Base-by-base conservation (phyloP, 2,888 invertebrate species). In the Euclidia mi region DNA sequence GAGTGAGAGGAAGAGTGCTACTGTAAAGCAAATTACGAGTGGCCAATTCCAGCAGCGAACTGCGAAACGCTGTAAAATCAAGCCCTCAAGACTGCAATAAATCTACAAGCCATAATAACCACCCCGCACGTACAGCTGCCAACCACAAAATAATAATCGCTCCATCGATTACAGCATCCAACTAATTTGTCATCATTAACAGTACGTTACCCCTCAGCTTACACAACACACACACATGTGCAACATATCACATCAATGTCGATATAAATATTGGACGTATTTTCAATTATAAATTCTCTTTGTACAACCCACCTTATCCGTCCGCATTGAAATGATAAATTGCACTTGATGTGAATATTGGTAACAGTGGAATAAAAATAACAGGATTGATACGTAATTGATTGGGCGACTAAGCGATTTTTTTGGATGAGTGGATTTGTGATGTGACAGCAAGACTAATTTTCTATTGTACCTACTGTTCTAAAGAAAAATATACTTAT, bases 271-370 rank as follows among this genome's bases (percentile, higher is more conserved):
- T 52, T 53, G 29, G 51, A 64, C 63, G 51, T 60, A 58, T 60
- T 70, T 64, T 62, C 67, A 67, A 70, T 73, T 70, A 70, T 18
- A 34, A 45, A 45, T 62, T 55, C 61, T 55, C 49, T 59, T 53
- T 64, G 48, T 56, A 35, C 18, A 15, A 12, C 17, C 15, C 29
- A 50, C 20, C 34, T 47, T 57, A 55, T 40, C 40, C 28, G 12
- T 45, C 20, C 43, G 38, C 43, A 67, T 56, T 48, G 56, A 55
- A 66, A 64, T 71, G 60, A 71, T 71, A 56, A 71, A 71, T 71
- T 67, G 53, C 40, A 34, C 9, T 34, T 34, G 32, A 45, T 45
- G 34, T 20, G 18, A 40, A 40, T 40, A 20, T 15, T 10, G 0
- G 32, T 29, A 43, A 35, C 46, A 46, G 37, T 46, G 25, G n/a